Evolutionary conservation across 2,797 vertebrate genomes (phyloP).

Genomic region (Dendrocincla fuliginosa): DNA sequence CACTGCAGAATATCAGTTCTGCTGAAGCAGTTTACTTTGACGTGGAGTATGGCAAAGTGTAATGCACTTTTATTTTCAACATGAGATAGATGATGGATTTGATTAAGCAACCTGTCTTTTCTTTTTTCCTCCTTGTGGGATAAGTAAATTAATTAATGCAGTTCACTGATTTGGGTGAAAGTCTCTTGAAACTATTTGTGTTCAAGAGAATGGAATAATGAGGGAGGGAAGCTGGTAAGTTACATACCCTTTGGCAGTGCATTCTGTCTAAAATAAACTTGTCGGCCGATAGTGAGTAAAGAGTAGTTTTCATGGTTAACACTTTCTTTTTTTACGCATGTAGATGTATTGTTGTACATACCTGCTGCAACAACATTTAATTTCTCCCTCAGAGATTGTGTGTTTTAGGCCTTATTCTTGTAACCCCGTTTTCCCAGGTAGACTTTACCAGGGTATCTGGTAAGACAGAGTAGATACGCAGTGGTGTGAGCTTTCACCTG

Average conservation of each 20-base stretch:
- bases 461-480: neutral
- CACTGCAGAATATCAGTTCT: neutral
- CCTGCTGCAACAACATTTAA: neutral
- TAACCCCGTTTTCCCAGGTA: neutral
- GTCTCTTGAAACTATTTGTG: neutral
- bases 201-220: neutral
- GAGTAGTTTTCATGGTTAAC: neutral
- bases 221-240: neutral
- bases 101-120: neutral
- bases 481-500: neutral
- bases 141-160: neutral
- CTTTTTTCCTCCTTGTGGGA: neutral
- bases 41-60: accelerated
- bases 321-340: accelerated
- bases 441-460: neutral
- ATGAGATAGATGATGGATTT: neutral
- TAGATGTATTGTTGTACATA: neutral
- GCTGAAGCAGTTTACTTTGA: neutral
- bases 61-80: neutral
- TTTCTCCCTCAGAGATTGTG: neutral
- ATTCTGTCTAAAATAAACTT: neutral
- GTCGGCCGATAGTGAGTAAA: neutral
- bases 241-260: neutral
- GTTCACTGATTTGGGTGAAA: neutral
- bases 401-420: neutral